phyloP scores from a whole-genome alignment of 2,113 vertebrate genomes.

The Pongo pygmaeus region DNA sequence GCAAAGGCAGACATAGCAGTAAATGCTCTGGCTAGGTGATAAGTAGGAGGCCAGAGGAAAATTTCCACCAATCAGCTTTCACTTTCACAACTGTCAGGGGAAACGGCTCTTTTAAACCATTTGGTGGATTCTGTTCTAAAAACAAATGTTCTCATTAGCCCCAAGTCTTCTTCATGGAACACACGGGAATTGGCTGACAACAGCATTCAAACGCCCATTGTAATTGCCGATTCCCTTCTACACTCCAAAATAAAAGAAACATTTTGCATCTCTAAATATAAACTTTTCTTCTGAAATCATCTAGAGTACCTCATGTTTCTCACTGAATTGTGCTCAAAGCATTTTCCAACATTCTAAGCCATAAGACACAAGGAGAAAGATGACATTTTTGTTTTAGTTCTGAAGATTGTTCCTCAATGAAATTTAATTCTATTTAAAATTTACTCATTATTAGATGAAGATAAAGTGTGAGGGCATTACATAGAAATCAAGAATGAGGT shows the following conservation, averaged over 20 bases:
- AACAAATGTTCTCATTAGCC: accelerated
- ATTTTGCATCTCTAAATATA: accelerated
- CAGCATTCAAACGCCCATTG: accelerated
- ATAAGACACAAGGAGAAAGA: no score
- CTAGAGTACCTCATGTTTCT: accelerated
- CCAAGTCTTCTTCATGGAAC: accelerated
- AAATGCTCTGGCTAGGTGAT: neutral
- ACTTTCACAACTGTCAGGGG: no score
- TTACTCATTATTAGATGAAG: accelerated
- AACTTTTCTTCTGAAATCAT: neutral
- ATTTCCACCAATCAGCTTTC: accelerated
- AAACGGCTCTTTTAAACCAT: accelerated
- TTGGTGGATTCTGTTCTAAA: no score
- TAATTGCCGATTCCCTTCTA: accelerated
- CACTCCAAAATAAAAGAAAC: accelerated
- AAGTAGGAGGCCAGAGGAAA: neutral
- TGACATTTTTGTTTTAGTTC: neutral
- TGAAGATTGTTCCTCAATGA: neutral
- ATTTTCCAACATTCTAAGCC: accelerated
- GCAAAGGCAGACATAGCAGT: neutral
- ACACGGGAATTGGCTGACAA: accelerated
- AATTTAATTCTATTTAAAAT: neutral
- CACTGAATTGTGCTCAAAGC: neutral
- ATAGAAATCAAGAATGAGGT: neutral
- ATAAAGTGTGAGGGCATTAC: neutral